Evolutionary conservation across 1,140 invertebrate species (phyloP).

Genomic region (Drosophila fuyamai): DNA sequence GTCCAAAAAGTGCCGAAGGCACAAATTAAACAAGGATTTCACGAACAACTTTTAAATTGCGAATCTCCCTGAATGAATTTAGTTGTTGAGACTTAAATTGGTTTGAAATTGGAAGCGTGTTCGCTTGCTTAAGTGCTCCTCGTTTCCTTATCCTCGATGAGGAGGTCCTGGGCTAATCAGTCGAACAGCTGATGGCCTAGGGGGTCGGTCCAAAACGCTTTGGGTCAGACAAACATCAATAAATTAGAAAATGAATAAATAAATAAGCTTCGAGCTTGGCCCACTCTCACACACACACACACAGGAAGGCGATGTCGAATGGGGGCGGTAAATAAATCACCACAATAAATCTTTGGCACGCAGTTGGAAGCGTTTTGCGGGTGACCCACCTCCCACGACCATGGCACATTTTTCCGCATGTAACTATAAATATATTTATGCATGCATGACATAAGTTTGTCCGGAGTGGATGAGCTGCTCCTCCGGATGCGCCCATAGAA

Average conservation of each 20-base stretch:
- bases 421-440: constrained; percentile 81
- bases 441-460: constrained; percentile 80
- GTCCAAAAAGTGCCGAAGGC: constrained; percentile 5
- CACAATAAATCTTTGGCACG: constrained; percentile 81
- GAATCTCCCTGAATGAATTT: constrained; percentile 2
- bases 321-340: constrained; percentile 70
- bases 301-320: neutral
- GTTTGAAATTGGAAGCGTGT: constrained; percentile 23
- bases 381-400: constrained; percentile 19
- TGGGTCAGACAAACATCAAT: constrained; percentile 83
- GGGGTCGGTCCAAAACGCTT: constrained; percentile 47
- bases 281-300: neutral
- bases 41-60: constrained; percentile 3
- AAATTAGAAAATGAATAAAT: constrained; percentile 84
- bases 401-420: constrained; percentile 65
- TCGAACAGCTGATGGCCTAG: constrained; percentile 54
- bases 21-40: constrained; percentile 3
- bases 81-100: constrained; percentile 23
- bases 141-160: neutral
- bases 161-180: constrained; percentile 61
- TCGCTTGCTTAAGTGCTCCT: constrained; percentile 32
- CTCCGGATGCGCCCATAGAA: constrained; percentile 22
- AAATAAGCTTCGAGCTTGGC: constrained; percentile 73
- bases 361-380: constrained; percentile 59
- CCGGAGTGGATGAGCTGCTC: constrained; percentile 55